Evolutionary conservation across 2,113 vertebrate species (phyloP), one percentile per base, ranked within the genome.

Genomic region (Dasyprocta punctata): DNA sequence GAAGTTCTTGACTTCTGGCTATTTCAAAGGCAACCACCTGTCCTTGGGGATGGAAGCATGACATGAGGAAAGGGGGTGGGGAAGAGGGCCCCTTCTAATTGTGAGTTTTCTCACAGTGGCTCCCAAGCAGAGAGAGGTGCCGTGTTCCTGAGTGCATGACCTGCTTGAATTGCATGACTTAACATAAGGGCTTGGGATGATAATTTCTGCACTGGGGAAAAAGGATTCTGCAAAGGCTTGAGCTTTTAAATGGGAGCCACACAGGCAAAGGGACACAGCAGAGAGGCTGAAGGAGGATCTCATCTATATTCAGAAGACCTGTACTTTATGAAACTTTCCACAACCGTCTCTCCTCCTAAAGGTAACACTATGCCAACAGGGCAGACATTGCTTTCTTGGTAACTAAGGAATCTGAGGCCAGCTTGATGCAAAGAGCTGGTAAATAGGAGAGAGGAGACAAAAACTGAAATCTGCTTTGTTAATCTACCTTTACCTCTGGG

Each of bases 41-140:
- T 20, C 38, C 17, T 41, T 20, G 54, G 41, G 36, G 61, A 33
- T 61, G 20, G n/a, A 81, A 83, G 63, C 58, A 61, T 2, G 7
- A 5, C 20, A 30, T 36, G 60, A 82, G 19, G 80, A 44, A 24
- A n/a, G 61, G 13, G 47, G n/a, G 28, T 17, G 41, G 38, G n/a
- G 58, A 52, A 36, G 56, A 22, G 1, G 5, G 49, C 28, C n/a
- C 47, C 36, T 28, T 7, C 67, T 49, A 86, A 91, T 47, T 94
- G 63, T 44, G 65, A 54, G 60, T 81, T 95, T 95, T 81, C 85
- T 92, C 85, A 83, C 49, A 81, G 71, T 6, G 84, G 24, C 41
- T 93, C 82, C 49, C 41, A 20, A 44, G 69, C 56, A 82, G 56
- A 92, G 26, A 4, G 78, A 80, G 56, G 19, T 10, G 26, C 33